Conservation (phyloP, 2,113 vertebrate species). For the Rhipidura dahli region DNA sequence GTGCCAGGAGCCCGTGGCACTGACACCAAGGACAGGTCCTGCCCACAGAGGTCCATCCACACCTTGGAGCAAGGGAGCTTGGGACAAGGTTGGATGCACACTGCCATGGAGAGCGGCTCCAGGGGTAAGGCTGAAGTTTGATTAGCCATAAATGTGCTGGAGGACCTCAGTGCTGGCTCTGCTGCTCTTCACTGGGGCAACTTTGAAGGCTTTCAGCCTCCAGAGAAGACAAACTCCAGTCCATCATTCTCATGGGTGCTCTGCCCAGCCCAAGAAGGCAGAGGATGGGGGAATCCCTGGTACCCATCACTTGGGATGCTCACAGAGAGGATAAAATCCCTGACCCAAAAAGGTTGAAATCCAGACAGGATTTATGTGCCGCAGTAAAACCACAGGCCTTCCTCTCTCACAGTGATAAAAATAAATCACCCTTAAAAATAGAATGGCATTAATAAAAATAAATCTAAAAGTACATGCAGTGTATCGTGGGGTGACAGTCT, state of each 20-base stretch:
- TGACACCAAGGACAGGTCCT: not conserved
- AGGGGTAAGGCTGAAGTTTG: not conserved
- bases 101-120: not conserved
- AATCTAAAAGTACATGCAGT: conserved; percentile 27
- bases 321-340: conserved; percentile 28
- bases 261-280: fast-evolving
- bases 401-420: conserved; percentile 38
- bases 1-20: not conserved
- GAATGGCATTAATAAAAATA: conserved; percentile 58
- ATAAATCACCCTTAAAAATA: conserved; percentile 63
- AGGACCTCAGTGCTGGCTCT: not conserved
- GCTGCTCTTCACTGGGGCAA: not conserved
- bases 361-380: conserved; percentile 17
- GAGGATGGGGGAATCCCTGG: not conserved
- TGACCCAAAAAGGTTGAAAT: conserved; percentile 50
- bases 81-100: not conserved
- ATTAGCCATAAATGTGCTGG: not conserved
- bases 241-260: not conserved
- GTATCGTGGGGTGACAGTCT: not conserved
- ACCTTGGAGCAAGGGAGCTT: not conserved
- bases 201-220: not conserved
- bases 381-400: conserved; percentile 14
- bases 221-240: not conserved
- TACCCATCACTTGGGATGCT: not conserved
- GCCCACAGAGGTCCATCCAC: not conserved